Conservation (phyloP, 2,113 vertebrate species). For the Atlantisia rogersi region DNA sequence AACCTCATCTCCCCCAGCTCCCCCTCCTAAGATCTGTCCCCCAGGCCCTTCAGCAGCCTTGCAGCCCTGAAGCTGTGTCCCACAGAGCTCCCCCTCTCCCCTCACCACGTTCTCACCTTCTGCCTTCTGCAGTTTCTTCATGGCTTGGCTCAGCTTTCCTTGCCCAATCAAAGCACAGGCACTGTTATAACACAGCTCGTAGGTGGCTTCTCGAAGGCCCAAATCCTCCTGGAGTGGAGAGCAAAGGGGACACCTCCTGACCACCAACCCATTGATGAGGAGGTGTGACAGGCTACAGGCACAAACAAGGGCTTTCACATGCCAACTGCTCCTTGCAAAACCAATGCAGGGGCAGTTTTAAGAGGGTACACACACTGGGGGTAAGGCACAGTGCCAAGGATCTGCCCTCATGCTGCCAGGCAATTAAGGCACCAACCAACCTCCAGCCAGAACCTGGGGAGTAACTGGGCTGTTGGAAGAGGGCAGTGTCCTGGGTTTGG, state of each 20-base stretch:
- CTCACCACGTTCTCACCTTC: constrained; percentile 82
- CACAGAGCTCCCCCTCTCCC: background rate
- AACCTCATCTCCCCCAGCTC: no score
- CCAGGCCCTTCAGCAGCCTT: no score
- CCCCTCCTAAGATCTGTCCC: no score
- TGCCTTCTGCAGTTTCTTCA: constrained; percentile 89
- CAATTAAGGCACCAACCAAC: background rate
- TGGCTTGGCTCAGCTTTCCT: constrained; percentile 85
- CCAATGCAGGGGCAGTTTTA: background rate
- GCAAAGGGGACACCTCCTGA: background rate
- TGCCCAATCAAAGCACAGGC: constrained; percentile 93
- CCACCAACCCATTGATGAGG: background rate
- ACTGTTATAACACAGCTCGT: constrained; percentile 95
- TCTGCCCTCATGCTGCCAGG: background rate
- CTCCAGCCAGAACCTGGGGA: background rate
- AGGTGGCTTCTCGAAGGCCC: constrained; percentile 90
- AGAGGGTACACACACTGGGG: no score
- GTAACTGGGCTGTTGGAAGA: background rate
- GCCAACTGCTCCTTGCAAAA: background rate
- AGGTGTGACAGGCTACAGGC: background rate
- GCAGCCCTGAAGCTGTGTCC: background rate
- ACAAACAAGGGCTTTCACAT: background rate
- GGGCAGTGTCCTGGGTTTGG: background rate
- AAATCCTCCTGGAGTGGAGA: constrained; percentile 85
- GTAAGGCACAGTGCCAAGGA: background rate